Evolutionary conservation across 2,797 vertebrate genomes (phyloP).

Genomic region (Pipistrellus pipistrellus): DNA sequence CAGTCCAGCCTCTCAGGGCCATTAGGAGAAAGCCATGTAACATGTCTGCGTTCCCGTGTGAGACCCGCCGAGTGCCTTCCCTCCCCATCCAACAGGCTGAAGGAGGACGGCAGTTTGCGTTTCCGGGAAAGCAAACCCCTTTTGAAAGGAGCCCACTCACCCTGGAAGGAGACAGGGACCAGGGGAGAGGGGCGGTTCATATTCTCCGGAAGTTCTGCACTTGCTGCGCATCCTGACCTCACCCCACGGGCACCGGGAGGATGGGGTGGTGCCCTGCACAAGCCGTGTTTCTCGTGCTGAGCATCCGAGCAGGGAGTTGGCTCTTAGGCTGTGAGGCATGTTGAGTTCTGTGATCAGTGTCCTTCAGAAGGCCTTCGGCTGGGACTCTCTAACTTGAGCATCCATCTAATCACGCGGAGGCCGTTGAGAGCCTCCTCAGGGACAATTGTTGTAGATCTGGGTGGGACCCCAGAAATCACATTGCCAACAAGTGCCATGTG

Average conservation of each 20-base stretch:
- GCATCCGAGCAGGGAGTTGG: background rate
- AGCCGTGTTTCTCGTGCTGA: no score
- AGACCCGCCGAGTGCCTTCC: background rate
- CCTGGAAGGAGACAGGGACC: background rate
- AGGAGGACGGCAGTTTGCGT: background rate
- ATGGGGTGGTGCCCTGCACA: rapidly evolving
- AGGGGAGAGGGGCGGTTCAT: background rate
- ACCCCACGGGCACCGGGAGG: rapidly evolving
- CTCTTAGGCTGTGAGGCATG: background rate
- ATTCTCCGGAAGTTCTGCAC: background rate
- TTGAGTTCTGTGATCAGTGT: background rate
- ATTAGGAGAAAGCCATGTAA: background rate
- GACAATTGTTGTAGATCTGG: background rate
- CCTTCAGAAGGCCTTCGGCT: background rate
- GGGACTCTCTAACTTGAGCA: rapidly evolving
- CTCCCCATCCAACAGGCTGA: background rate
- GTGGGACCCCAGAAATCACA: background rate
- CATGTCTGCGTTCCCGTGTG: background rate
- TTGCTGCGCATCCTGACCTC: background rate
- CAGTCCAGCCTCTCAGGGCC: no score
- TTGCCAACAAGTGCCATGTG: background rate
- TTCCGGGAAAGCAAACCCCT: background rate
- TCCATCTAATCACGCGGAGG: background rate
- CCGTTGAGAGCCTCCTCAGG: background rate
- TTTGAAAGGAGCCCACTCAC: background rate